Base-by-base conservation (phyloP, 2,797 vertebrate species). In the Spea hammondii region DNA sequence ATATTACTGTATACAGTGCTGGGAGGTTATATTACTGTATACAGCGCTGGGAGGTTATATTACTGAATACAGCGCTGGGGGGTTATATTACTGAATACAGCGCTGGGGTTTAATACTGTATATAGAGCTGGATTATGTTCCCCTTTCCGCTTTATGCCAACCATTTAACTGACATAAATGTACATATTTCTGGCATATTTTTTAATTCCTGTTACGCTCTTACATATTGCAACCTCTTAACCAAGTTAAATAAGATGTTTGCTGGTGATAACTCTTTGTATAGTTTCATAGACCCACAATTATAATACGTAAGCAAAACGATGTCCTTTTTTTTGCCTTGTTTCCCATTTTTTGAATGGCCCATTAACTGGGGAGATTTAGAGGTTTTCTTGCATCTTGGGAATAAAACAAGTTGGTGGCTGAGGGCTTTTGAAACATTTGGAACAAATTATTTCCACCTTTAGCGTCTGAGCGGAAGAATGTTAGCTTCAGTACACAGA, bases 391-490 rank as follows among this genome's bases (percentile, higher is more conserved):
- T 82, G 84, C 86, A 72, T 76, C 84, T 89, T 92, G 91, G 91
- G 93, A 92, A 90, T 90, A 91, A 32, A 91, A 88, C 84, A 88
- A 89, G 87, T 82, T 1, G 87, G 83, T 90, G 88, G 89, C 88
- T 88, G 88, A 88, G 80, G 84, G 82, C 85, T 92, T 89, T 87
- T 84, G 87, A 91, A 91, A 92, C 91, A 93, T 93, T 92, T 93
- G 93, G 92, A 91, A 93, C 88, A 89, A 89, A 92, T 94, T 92
- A 92, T 91, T 85, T 91, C 86, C 85, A 83, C 87, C 90, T 91
- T 92, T 93, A 91, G 91, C 91, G 92, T 90, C 84, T 79, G 87
- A 91, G 92, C 89, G 92, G 91, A 93, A 89, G 89, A 91, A 93
- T 91, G 89, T 9, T 59, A 91, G 85, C 84, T 87, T 90, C 89